phyloP scores from a whole-genome alignment of 2,888 invertebrate species.

The Caenorhabditis sp. region DNA sequence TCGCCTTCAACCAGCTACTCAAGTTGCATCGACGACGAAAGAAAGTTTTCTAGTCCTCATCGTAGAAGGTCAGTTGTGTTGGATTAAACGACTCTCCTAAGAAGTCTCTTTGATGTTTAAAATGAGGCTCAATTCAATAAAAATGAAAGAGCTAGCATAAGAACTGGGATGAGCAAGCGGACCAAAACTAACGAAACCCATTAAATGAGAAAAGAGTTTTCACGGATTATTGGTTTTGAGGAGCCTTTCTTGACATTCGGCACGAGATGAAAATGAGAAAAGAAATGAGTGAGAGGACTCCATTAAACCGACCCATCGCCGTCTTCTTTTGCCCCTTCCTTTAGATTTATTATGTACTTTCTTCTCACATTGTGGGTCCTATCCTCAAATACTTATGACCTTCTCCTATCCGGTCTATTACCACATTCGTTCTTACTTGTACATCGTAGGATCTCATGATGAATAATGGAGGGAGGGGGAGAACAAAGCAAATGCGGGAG shows the following conservation, averaged over 20 bases:
- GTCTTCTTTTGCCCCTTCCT: slow-evolving; percentile 24
- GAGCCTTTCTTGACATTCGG: slow-evolving; percentile 57
- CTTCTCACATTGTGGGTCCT: slow-evolving; percentile 26
- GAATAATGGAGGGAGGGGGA: slow-evolving; percentile 9
- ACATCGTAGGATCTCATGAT: slow-evolving; percentile 27
- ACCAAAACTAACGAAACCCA: not conserved
- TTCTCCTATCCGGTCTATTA: slow-evolving; percentile 19
- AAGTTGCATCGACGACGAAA: slow-evolving; percentile 65
- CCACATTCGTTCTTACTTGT: slow-evolving; percentile 9
- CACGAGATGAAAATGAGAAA: slow-evolving; percentile 45
- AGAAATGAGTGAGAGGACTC: slow-evolving; percentile 51
- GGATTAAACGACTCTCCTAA: too few species aligned
- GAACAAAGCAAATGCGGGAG: not conserved
- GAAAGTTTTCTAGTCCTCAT: slow-evolving; percentile 66
- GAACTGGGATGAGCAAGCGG: not conserved
- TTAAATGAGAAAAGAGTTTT: slow-evolving; percentile 22
- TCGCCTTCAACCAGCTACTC: slow-evolving; percentile 66
- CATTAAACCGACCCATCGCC: slow-evolving; percentile 40
- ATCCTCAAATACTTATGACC: slow-evolving; percentile 26
- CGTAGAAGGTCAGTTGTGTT: slow-evolving; percentile 55
- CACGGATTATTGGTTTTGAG: slow-evolving; percentile 59
- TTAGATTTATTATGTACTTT: slow-evolving; percentile 56
- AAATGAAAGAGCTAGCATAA: not conserved
- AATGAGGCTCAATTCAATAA: too few species aligned
- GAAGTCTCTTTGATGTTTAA: too few species aligned